Base-by-base conservation (phyloP, 2,113 vertebrate genomes). In the Chascanopsetta lugubris region DNA sequence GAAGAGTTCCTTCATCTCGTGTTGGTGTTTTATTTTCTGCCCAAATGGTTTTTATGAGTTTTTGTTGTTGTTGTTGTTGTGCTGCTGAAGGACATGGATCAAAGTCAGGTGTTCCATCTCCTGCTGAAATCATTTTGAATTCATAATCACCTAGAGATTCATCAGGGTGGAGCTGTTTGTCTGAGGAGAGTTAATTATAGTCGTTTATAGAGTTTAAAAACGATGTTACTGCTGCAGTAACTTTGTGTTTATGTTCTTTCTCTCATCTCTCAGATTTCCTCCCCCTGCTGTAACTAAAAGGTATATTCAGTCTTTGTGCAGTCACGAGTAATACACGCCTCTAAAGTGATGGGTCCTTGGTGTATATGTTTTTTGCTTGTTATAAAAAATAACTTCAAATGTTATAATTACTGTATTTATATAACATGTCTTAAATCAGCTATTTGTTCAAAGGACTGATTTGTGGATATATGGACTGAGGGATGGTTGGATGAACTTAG, bases 81-180 rank as follows among this genome's bases (percentile, higher is more conserved):
- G n/a, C n/a, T 78, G 65, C 75, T 69, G 6, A 74, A 73, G 48
- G 73, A 84, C 86, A 91, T 91, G 47, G 70, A 91, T 77, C 90
- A 84, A 83, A 94, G 93, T 72, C 91, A 85, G 10, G 79, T 89
- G 69, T 61, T 92, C 57, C 71, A 87, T 68, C 93, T 86, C 34
- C 92, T 91, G 63, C 86, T 92, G 40, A 67, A 77, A 75, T 72
- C 61, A 78, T 77, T 73, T 74, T 91, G 61, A 71, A 65, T 62
- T 42, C 53, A 72, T 83, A 72, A 72, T 79, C 25, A 72, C 68
- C 50, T 60, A 22, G 58, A 76, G 61, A 61, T 32, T 72, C 40
- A 59, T 61, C 58, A 77, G 34, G 49, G 57, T 50, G 30, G 48
- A 64, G 40, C 49, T 58, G 18, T 50, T 67, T 46, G 46, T 64